phyloP scores from a whole-genome alignment of 2,888 invertebrate species.

The Flexamia atlantica region DNA sequence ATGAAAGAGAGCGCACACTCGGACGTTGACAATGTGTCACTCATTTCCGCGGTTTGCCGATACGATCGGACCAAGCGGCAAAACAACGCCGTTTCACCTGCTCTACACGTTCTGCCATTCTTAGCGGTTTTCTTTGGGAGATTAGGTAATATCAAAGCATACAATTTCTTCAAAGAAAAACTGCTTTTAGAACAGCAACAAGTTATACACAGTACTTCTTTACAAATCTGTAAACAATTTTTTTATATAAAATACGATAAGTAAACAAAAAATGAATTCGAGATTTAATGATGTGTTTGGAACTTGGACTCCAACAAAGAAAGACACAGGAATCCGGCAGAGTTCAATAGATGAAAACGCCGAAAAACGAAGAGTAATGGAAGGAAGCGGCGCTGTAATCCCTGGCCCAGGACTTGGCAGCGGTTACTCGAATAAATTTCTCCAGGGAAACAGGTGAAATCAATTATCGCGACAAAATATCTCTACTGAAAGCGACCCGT shows the following conservation, averaged over 20 bases:
- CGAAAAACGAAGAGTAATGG: constrained; percentile 29
- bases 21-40: neutral
- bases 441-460: constrained; percentile 36
- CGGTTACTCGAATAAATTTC: constrained; percentile 43
- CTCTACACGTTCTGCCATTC: too few relatives aligned
- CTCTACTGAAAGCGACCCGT: constrained; percentile 10
- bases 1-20: neutral
- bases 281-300: too few relatives aligned
- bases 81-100: too few relatives aligned
- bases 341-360: neutral
- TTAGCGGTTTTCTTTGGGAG: too few relatives aligned
- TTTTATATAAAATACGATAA: too few relatives aligned
- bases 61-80: neutral
- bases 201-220: too few relatives aligned
- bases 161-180: too few relatives aligned
- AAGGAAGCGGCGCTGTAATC: constrained; percentile 17
- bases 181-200: too few relatives aligned
- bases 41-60: neutral
- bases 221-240: too few relatives aligned
- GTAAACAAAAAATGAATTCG: too few relatives aligned
- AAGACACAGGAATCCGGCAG: neutral
- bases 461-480: constrained; percentile 40
- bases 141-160: too few relatives aligned
- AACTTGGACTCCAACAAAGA: neutral
- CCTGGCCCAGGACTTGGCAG: constrained; percentile 19